A percentile compares a stretch with the other conserved stretches of the same genome.
phyloP scores from a whole-genome alignment of 1,140 invertebrate genomes.

The Rhynchophorus ferrugineus region DNA sequence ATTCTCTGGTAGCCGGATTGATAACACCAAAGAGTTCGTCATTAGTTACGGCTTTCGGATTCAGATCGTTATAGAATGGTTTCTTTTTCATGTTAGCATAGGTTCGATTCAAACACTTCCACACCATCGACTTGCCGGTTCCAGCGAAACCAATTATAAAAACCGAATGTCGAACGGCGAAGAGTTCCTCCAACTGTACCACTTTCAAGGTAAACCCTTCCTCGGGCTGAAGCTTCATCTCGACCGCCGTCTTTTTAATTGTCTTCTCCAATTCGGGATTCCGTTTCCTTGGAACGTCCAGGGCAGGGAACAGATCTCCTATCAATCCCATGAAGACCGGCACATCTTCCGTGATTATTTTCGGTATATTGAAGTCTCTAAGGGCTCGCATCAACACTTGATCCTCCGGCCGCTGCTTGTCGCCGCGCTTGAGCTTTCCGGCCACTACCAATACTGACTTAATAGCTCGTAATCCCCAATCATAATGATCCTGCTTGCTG shows the following conservation, averaged over 20 bases:
- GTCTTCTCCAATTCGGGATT: slow-evolving; percentile 78
- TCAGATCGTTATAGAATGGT: slow-evolving; percentile 81
- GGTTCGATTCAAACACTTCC: slow-evolving; percentile 81
- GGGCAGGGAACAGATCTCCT: slow-evolving; percentile 80
- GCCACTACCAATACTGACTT: slow-evolving; percentile 90
- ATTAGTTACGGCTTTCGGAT: slow-evolving; percentile 93
- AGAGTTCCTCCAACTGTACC: slow-evolving; percentile 85
- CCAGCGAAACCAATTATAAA: slow-evolving; percentile 90
- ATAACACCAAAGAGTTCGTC: slow-evolving; percentile 95
- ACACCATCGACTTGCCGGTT: slow-evolving; percentile 87
- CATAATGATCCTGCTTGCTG: slow-evolving; percentile 91
- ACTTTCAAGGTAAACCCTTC: slow-evolving; percentile 83
- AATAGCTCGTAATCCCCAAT: slow-evolving; percentile 89
- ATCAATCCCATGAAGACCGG: slow-evolving; percentile 88
- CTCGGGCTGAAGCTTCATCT: slow-evolving; percentile 84
- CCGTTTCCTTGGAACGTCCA: slow-evolving; percentile 79
- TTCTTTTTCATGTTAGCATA: slow-evolving; percentile 70
- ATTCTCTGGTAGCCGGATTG: slow-evolving; percentile 89
- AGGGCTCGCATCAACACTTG: slow-evolving; percentile 78
- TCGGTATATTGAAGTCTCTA: slow-evolving; percentile 87
- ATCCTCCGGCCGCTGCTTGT: slow-evolving; percentile 62
- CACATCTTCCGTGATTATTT: slow-evolving; percentile 85
- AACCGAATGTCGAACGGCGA: slow-evolving; percentile 90
- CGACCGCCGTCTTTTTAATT: slow-evolving; percentile 66
- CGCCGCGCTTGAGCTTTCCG: slow-evolving; percentile 65